Evolutionary conservation across 2,797 vertebrate genomes (phyloP), one percentile per base, ranked within the genome.

Genomic region (Gymnodraco acuticeps): DNA sequence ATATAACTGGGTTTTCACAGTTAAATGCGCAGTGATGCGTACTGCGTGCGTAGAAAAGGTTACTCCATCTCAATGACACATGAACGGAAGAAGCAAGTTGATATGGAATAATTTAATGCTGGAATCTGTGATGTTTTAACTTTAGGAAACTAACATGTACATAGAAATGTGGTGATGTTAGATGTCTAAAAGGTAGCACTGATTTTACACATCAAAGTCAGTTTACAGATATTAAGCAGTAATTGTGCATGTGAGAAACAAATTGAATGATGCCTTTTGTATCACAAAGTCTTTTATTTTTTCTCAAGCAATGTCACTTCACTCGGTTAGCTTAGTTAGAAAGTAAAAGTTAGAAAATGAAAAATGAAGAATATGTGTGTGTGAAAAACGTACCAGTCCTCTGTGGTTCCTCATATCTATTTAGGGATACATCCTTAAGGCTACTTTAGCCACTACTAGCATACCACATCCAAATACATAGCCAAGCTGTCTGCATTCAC

Each of bases 1-100:
- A 60, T 59, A 7, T 47, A 38, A 5, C 27, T n/a, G 53, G 33
- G 10, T 77, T 50, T 77, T 79, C 33, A 75, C 23, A 46, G 52
- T 46, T 19, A 62, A 70, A 72, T 50, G 33, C 48, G 27, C 43
- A 47, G 56, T 41, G 60, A 27, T 13, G 13, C 9, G 0, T 47
- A 8, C 12, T 10, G 10, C 23, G 2, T 63, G 23, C 16, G 12
- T 43, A 7, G 33, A 64, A 72, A 52, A 59, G 4, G 5, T 27
- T 31, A 23, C 38, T 45, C 55, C 2, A 33, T 78, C 53, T 58
- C 33, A 63, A 27, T 52, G n/a, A 50, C 41, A 19, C 7, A 31
- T 46, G 14, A 50, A 45, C 9, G 1, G 3, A 19, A 47, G 38
- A 42, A 50, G 56, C 43, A 33, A 20, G n/a, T 33, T 17, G 20